Conservation (phyloP, 2,888 invertebrate species). For the Proisotoma minuta region DNA sequence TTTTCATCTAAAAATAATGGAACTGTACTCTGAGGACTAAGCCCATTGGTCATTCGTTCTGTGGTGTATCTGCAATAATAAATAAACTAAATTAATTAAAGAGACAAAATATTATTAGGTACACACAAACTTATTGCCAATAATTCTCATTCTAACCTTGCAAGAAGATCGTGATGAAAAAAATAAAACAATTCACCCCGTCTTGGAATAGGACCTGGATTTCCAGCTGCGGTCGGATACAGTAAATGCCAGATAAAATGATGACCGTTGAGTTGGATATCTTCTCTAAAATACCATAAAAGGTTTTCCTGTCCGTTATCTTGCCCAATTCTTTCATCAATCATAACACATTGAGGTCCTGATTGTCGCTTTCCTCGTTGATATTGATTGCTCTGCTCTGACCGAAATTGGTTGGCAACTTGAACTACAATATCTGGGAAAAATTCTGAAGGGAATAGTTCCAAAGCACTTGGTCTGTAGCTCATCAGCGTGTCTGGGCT, state of each 20-base stretch:
- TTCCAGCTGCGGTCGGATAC: background rate
- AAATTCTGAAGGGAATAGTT: slow-evolving; percentile 4
- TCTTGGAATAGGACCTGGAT: background rate
- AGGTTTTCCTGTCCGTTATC: slow-evolving; percentile 5
- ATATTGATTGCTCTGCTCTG: background rate
- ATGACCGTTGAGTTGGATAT: slow-evolving; percentile 5
- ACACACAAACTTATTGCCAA: too few relatives aligned
- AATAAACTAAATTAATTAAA: background rate
- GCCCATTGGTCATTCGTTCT: background rate
- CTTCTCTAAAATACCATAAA: slow-evolving; percentile 8
- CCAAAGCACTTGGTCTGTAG: background rate
- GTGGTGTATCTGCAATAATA: background rate
- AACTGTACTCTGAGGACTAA: background rate
- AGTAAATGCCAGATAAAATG: slow-evolving; percentile 1
- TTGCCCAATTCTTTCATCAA: background rate
- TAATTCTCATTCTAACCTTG: background rate
- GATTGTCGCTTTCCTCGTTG: background rate
- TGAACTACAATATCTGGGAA: background rate
- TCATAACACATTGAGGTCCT: background rate
- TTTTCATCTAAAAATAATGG: background rate
- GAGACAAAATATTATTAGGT: too few relatives aligned
- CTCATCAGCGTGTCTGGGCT: background rate
- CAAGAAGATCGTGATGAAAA: slow-evolving; percentile 3
- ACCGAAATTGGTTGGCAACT: background rate
- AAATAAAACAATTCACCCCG: slow-evolving; percentile 9